These are phyloP conservation scores for Nomada goodeniana DNA, from an alignment of 2,888 invertebrate species.

Conservation along the genomic window DNA sequence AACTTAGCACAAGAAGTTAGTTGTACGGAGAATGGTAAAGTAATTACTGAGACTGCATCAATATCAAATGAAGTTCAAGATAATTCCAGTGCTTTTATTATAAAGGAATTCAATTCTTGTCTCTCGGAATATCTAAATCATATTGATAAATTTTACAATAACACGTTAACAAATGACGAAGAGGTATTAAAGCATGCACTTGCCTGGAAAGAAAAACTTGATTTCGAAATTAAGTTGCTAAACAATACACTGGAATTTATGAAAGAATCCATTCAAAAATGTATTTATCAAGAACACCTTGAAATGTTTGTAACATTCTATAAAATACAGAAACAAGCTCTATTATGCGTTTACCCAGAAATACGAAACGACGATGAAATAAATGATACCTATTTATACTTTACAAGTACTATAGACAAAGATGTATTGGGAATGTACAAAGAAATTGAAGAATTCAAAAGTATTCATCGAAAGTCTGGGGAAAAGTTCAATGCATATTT, in stretches of 20 bases:
- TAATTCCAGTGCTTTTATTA: neutral
- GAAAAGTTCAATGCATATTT: slow-evolving; percentile 70
- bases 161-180: slow-evolving; percentile 26
- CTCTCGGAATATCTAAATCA: slow-evolving; percentile 9
- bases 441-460: slow-evolving; percentile 78
- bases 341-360: slow-evolving; percentile 78
- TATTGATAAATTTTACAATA: slow-evolving; percentile 2
- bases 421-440: slow-evolving; percentile 75
- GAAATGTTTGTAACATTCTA: slow-evolving; percentile 70
- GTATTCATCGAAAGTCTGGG: slow-evolving; percentile 54
- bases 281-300: slow-evolving; percentile 66
- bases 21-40: neutral
- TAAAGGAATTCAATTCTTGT: slow-evolving; percentile 36
- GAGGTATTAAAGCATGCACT: slow-evolving; percentile 59
- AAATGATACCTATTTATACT: slow-evolving; percentile 74
- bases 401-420: slow-evolving; percentile 47
- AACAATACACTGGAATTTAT: slow-evolving; percentile 47
- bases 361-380: slow-evolving; percentile 76
- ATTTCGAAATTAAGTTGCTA: slow-evolving; percentile 74
- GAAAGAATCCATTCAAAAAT: slow-evolving; percentile 57
- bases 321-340: slow-evolving; percentile 76
- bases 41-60: neutral
- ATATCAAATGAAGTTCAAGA: slow-evolving; percentile 9
- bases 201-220: slow-evolving; percentile 76
- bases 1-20: neutral